phyloP scores from a whole-genome alignment of 2,797 vertebrate genomes.

The Sebastes steindachneri region DNA sequence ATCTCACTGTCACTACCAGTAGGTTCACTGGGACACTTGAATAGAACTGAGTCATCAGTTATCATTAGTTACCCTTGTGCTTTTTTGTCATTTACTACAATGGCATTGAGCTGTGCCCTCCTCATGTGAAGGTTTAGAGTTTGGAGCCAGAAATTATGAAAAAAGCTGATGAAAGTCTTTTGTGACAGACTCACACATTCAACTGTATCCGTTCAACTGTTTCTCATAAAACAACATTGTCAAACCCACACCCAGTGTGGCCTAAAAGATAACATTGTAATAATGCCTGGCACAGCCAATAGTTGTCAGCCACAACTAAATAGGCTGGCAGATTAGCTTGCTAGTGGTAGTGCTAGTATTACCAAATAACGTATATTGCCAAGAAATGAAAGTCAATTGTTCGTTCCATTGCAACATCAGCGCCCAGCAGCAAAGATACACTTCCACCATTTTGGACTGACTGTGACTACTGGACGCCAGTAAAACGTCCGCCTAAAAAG shows the following conservation, averaged over 20 bases:
- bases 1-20: background rate
- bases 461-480: too few relatives aligned
- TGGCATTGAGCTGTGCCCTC: background rate
- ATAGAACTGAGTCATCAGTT: background rate
- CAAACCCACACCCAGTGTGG: background rate
- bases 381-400: too few relatives aligned
- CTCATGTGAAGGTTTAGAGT: background rate
- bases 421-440: too few relatives aligned
- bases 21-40: background rate
- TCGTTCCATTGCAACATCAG: too few relatives aligned
- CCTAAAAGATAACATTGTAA: background rate
- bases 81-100: background rate
- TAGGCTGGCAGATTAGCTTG: background rate
- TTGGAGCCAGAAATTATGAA: background rate
- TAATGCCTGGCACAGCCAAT: background rate
- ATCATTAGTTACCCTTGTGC: background rate
- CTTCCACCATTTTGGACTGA: too few relatives aligned
- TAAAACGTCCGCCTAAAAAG: too few relatives aligned
- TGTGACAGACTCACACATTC: background rate
- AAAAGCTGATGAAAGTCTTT: background rate
- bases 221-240: background rate
- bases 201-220: background rate
- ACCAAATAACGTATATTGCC: too few relatives aligned
- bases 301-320: background rate
- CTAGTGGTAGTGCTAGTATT: background rate